Percentiles rank a stretch among this genome's conserved stretches.
phyloP scores from a whole-genome alignment of 1,140 invertebrate species.

The Cydia amplana region DNA sequence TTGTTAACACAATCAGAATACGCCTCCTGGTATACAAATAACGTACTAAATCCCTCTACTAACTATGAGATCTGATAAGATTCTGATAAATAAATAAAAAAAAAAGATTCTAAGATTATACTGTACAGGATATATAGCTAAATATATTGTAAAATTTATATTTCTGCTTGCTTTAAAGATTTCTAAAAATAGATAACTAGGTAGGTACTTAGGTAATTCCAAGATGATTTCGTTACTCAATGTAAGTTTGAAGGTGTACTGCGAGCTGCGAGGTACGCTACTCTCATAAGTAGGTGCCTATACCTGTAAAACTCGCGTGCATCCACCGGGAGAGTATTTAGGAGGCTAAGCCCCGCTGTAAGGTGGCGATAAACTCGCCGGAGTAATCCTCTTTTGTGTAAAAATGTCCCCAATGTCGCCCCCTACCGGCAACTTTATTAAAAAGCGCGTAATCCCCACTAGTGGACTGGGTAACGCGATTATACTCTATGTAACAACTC shows the following conservation, averaged over 20 bases:
- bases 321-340: conserved; percentile 67
- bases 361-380: conserved; percentile 75
- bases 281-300: conserved; percentile 16
- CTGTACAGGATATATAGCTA: too few species aligned
- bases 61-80: too few species aligned
- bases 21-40: too few species aligned
- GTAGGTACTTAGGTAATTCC: background rate
- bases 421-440: conserved; percentile 74
- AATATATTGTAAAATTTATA: too few species aligned
- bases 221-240: background rate
- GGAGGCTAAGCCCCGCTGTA: conserved; percentile 73
- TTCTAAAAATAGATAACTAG: too few species aligned
- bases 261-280: background rate
- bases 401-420: conserved; percentile 75
- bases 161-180: too few species aligned
- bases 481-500: conserved; percentile 73
- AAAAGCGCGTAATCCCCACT: conserved; percentile 76
- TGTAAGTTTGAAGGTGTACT: background rate
- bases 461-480: conserved; percentile 77
- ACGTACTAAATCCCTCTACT: too few species aligned
- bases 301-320: conserved; percentile 63
- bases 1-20: too few species aligned
- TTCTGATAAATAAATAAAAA: too few species aligned
- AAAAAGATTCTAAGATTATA: too few species aligned
- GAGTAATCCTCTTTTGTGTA: conserved; percentile 77